Conservation (phyloP, 2,113 vertebrate species). For the Saguinus midas region DNA sequence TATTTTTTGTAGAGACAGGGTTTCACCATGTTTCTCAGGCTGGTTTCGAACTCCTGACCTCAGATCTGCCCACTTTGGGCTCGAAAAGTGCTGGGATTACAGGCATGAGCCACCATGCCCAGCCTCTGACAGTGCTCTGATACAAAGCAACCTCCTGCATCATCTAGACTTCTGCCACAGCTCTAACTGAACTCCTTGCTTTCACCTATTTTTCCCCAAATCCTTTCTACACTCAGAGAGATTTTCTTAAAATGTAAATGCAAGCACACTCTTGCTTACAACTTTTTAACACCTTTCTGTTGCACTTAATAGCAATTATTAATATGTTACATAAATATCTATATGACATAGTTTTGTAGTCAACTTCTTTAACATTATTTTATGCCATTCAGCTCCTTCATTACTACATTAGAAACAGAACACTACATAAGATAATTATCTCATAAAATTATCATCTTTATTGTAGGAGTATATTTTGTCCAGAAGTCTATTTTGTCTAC, state of each 20-base stretch:
- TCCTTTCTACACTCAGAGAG: neutral
- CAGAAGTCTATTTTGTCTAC: neutral
- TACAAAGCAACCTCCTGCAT: neutral
- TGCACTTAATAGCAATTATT: neutral
- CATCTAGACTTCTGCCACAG: neutral
- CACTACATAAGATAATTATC: neutral
- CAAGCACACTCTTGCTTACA: neutral
- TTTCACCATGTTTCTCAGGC: too few species aligned
- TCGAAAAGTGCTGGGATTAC: too few species aligned
- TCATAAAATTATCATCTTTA: neutral
- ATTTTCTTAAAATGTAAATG: neutral
- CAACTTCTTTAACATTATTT: neutral
- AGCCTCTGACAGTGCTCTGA: neutral
- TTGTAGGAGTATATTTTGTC: neutral
- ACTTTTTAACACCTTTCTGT: neutral
- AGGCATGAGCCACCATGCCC: too few species aligned
- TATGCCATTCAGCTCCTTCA: neutral
- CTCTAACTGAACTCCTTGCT: neutral
- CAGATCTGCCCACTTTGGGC: too few species aligned
- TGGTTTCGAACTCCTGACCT: too few species aligned
- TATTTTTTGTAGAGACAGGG: too few species aligned
- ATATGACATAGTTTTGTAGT: neutral
- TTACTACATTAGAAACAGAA: neutral
- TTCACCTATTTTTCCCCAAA: neutral
- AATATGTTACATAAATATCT: neutral